These are phyloP conservation scores for Megalops cyprinoides DNA, from an alignment of 2,797 vertebrate genomes.

Conservation along the genomic window DNA sequence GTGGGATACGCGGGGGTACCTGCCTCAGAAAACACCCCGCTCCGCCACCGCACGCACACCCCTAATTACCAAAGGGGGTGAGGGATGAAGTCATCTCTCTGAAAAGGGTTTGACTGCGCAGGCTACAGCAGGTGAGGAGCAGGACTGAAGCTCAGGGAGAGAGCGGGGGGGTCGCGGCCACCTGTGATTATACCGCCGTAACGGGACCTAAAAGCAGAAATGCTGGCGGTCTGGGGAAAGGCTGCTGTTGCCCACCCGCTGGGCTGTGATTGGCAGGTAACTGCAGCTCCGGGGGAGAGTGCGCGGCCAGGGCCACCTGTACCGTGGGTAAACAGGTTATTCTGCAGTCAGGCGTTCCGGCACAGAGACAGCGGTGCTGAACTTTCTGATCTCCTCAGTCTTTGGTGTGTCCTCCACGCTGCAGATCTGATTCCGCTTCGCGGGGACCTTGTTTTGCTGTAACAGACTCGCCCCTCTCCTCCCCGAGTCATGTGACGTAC, in stretches of 20 bases:
- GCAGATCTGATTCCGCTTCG: conserved; percentile 4
- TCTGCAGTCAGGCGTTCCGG: conserved; percentile 11
- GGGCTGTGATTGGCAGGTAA: neutral
- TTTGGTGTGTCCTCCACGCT: conserved; percentile 10
- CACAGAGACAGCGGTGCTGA: conserved; percentile 24
- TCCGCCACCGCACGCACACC: neutral
- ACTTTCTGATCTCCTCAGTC: conserved; percentile 1
- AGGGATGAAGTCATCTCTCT: neutral
- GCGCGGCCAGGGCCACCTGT: neutral
- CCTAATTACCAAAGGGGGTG: conserved; percentile 15
- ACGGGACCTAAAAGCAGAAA: too few relatives aligned
- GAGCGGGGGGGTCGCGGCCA: too few relatives aligned
- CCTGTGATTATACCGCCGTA: too few relatives aligned
- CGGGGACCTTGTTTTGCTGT: too few relatives aligned
- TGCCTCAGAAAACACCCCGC: conserved; percentile 40
- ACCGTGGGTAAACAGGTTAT: conserved; percentile 8
- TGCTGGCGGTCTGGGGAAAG: too few relatives aligned
- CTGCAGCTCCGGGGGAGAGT: neutral
- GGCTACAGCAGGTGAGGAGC: neutral
- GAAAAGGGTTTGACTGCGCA: neutral
- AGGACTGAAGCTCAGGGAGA: neutral
- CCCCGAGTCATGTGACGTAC: too few relatives aligned
- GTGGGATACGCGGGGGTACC: conserved; percentile 37
- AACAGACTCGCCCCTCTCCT: too few relatives aligned
- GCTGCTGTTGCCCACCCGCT: neutral